Evolutionary conservation across 2,113 vertebrate species (phyloP).

Genomic region (Leptodactylus fuscus): DNA sequence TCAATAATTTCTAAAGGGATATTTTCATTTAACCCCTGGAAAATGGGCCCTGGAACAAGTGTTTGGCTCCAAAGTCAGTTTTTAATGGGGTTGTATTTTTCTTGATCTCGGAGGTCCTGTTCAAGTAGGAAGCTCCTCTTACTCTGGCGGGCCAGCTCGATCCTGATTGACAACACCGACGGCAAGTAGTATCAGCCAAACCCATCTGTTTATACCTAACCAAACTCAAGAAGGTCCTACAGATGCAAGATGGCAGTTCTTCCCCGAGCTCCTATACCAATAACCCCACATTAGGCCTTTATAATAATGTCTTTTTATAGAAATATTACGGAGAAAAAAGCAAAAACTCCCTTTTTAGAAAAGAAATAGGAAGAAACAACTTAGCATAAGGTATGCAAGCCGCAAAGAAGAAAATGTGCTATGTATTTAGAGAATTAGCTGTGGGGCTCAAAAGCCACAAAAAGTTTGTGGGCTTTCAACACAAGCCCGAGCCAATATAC

Average conservation of each 20-base stretch:
- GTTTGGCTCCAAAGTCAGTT: not conserved
- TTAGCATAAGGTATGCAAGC: slow-evolving; percentile 10
- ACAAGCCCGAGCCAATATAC: slow-evolving; percentile 31
- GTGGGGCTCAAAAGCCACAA: slow-evolving; percentile 31
- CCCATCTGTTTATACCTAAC: not conserved
- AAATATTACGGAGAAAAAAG: not conserved
- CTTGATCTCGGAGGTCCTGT: too few species aligned
- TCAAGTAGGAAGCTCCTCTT: too few species aligned
- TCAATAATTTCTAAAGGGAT: too few species aligned
- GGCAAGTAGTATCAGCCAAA: not conserved
- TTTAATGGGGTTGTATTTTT: too few species aligned
- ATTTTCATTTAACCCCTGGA: too few species aligned
- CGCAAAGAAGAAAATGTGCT: slow-evolving; percentile 33
- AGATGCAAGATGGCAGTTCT: not conserved
- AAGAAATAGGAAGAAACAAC: not conserved
- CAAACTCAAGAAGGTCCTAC: not conserved
- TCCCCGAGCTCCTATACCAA: not conserved
- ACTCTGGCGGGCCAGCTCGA: not conserved
- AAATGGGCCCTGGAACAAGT: too few species aligned
- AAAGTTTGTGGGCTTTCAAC: slow-evolving; percentile 40
- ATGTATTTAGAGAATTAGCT: slow-evolving; percentile 42
- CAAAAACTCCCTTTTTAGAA: not conserved
- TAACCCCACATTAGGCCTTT: not conserved
- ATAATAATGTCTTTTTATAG: not conserved
- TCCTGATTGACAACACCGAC: not conserved